A percentile compares a stretch with the other conserved stretches of the same genome.
Evolutionary conservation across 1,140 invertebrate species (phyloP).

Genomic region (Homalodisca vitripennis): DNA sequence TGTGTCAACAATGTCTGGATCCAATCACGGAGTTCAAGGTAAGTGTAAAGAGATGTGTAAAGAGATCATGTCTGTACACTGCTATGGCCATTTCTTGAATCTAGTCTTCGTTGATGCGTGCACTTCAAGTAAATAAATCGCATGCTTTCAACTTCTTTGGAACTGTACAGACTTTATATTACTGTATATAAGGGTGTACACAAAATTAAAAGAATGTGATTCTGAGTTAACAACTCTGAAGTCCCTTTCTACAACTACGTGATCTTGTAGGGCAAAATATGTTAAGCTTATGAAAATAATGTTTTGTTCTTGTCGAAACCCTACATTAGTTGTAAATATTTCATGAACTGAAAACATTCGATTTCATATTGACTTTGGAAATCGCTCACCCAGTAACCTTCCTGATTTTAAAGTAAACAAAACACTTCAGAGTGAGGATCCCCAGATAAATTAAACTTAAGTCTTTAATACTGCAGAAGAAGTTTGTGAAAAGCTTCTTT

Average conservation of each 20-base stretch:
- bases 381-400: neutral
- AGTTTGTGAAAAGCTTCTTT: neutral
- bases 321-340: neutral
- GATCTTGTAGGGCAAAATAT: neutral
- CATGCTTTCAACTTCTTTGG: constrained; percentile 15
- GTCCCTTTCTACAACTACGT: neutral
- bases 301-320: neutral
- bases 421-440: neutral
- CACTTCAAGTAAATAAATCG: constrained; percentile 12
- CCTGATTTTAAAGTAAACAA: neutral
- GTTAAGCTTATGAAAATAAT: neutral
- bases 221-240: neutral
- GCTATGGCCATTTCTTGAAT: constrained; percentile 34
- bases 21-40: constrained; percentile 21
- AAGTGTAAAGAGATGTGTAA: constrained; percentile 29
- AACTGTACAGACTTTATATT: neutral
- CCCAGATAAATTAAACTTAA: neutral
- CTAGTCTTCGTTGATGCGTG: constrained; percentile 22
- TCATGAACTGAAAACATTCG: neutral
- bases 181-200: constrained; percentile 3
- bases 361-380: neutral
- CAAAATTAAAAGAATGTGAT: neutral
- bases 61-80: constrained; percentile 9
- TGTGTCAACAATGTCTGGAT: constrained; percentile 26
- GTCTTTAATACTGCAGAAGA: neutral